Percentiles rank a stretch among this genome's conserved stretches.
These are phyloP conservation scores for Elysia chlorotica DNA, from an alignment of 1,140 invertebrate genomes.

Conservation along the genomic window DNA sequence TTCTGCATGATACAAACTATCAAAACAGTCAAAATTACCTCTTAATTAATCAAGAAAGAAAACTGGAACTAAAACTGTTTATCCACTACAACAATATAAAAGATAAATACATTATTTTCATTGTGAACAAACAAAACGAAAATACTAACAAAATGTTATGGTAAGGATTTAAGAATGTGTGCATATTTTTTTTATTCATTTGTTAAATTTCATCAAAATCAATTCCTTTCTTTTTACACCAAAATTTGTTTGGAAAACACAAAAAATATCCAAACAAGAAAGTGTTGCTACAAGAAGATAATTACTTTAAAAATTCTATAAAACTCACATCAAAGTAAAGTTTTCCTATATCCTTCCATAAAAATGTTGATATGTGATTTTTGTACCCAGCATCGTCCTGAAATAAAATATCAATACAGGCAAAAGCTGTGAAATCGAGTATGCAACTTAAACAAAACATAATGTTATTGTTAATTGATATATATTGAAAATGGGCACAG, in stretches of 20 bases:
- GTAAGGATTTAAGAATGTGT: background rate
- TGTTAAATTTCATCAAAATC: background rate
- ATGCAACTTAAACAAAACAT: no score
- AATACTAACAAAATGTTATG: background rate
- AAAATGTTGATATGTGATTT: constrained; percentile 70
- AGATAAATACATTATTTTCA: constrained; percentile 2
- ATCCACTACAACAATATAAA: no score
- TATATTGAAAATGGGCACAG: background rate
- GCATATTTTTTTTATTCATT: background rate
- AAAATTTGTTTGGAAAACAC: background rate
- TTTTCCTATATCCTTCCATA: constrained; percentile 92
- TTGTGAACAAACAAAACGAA: background rate
- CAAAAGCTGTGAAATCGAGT: no score
- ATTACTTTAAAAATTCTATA: no score
- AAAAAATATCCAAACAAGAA: background rate
- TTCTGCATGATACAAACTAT: background rate
- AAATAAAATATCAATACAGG: constrained; percentile 1
- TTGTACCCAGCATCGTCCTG: constrained; percentile 42
- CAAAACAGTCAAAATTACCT: background rate
- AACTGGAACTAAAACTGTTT: no score
- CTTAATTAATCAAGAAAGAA: no score
- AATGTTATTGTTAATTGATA: no score
- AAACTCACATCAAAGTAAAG: constrained; percentile 88
- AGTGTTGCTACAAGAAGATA: background rate
- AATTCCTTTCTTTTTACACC: no score